Conservation (phyloP, 2,888 invertebrate genomes). For the Sarcophaga caerulescens region DNA sequence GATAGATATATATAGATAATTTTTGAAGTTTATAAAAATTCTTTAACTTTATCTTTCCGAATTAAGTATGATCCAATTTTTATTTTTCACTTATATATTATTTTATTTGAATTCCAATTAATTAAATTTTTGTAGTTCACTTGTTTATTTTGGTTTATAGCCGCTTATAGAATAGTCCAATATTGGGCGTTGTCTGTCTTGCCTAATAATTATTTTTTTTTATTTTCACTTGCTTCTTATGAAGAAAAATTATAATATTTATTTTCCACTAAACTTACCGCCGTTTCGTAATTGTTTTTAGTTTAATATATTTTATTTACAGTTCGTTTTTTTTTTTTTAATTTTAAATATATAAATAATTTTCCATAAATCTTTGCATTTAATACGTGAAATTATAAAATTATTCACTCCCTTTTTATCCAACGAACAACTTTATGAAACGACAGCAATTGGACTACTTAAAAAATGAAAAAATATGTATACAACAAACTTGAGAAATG, state of each 20-base stretch:
- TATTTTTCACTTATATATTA: slow-evolving; percentile 9
- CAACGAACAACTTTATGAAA: slow-evolving; percentile 65
- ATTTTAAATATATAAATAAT: slow-evolving; percentile 42
- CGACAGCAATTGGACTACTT: slow-evolving; percentile 67
- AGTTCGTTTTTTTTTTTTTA: slow-evolving; percentile 47
- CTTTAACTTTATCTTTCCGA: neutral
- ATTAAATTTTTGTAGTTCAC: slow-evolving; percentile 7
- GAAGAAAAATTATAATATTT: slow-evolving; percentile 28
- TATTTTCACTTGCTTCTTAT: slow-evolving; percentile 59
- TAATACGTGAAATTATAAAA: slow-evolving; percentile 62
- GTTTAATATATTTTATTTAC: slow-evolving; percentile 45
- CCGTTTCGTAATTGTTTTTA: slow-evolving; percentile 64
- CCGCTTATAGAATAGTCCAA: slow-evolving; percentile 48
- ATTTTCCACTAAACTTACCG: slow-evolving; percentile 66
- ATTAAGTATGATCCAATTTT: neutral
- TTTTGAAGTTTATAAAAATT: slow-evolving; percentile 11
- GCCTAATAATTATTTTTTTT: slow-evolving; percentile 48
- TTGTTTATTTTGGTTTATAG: slow-evolving; percentile 60
- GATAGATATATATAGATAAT: slow-evolving; percentile 23
- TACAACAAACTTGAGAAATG: slow-evolving; percentile 50
- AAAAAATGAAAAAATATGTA: slow-evolving; percentile 69
- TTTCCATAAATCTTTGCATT: slow-evolving; percentile 56
- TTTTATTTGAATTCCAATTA: neutral
- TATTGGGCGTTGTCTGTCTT: slow-evolving; percentile 69
- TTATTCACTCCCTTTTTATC: slow-evolving; percentile 43